phyloP scores from a whole-genome alignment of 2,888 invertebrate species.

The Caenorhabditis parvicauda region DNA sequence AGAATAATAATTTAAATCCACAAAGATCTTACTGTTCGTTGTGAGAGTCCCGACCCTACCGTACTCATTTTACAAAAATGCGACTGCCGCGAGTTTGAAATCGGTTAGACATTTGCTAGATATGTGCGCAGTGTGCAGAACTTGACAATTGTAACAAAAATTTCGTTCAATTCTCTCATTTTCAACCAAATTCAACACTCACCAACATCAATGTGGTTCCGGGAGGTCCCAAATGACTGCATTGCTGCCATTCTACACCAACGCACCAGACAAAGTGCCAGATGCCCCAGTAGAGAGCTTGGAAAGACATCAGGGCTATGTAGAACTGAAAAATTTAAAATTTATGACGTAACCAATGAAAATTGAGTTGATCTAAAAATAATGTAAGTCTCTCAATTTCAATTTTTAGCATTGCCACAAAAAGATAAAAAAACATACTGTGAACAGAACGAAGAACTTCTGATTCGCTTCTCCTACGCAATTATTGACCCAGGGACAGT shows the following conservation, averaged over 20 bases:
- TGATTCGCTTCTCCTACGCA: constrained; percentile 99
- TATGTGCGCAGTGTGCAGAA: no score
- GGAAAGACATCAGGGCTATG: constrained; percentile 91
- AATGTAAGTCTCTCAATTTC: neutral
- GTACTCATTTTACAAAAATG: no score
- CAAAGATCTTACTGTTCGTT: no score
- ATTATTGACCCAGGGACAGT: constrained; percentile 83
- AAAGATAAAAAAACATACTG: constrained; percentile 70
- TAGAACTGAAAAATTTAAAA: constrained; percentile 72
- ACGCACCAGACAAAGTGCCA: constrained; percentile 92
- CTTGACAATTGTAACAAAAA: no score
- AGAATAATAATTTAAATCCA: no score
- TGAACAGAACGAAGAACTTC: constrained; percentile 97
- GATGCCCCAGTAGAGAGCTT: constrained; percentile 85
- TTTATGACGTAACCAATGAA: neutral
- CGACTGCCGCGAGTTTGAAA: no score
- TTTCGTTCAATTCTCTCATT: neutral
- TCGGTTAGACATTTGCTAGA: no score
- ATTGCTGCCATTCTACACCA: constrained; percentile 70
- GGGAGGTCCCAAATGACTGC: constrained; percentile 88
- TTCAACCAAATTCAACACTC: neutral
- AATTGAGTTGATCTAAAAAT: neutral
- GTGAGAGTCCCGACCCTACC: no score
- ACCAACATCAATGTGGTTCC: constrained; percentile 84
- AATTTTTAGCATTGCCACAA: no score